Evolutionary conservation across 2,888 invertebrate species (phyloP).

Genomic region (Drosophila monieri): DNA sequence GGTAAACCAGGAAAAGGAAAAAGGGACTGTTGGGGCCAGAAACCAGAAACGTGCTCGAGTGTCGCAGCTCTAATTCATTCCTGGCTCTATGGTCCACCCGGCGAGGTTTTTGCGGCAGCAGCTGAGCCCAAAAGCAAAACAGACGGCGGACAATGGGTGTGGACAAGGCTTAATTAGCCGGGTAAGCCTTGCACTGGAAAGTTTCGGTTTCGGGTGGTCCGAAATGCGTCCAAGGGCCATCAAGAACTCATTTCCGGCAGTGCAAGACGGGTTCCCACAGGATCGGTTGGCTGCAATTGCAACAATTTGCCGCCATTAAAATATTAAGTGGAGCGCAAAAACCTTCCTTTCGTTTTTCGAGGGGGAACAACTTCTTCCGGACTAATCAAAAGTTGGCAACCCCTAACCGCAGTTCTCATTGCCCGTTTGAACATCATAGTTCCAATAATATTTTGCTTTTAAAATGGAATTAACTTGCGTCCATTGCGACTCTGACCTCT

Average conservation of each 20-base stretch:
- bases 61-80: constrained; percentile 65
- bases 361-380: constrained; percentile 37
- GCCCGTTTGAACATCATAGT: constrained; percentile 8
- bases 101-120: constrained; percentile 25
- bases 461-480: neutral
- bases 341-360: no score
- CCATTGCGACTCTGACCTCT: constrained; percentile 1
- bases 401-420: constrained; percentile 28
- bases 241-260: constrained; percentile 74
- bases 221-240: constrained; percentile 43
- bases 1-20: constrained; percentile 1
- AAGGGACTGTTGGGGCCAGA: neutral
- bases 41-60: constrained; percentile 56
- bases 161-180: constrained; percentile 60
- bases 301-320: constrained; percentile 58
- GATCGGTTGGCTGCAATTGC: constrained; percentile 29
- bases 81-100: constrained; percentile 23
- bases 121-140: constrained; percentile 24
- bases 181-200: constrained; percentile 50
- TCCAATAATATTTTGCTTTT: neutral
- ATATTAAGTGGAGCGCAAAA: constrained; percentile 67
- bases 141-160: constrained; percentile 8
- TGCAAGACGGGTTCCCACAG: constrained; percentile 38
- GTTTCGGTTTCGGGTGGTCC: constrained; percentile 40
- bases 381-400: constrained; percentile 58